Evolutionary conservation across 2,113 vertebrate genomes (phyloP), one percentile per base, ranked within the genome.

Genomic region (Danionella cerebrum): DNA sequence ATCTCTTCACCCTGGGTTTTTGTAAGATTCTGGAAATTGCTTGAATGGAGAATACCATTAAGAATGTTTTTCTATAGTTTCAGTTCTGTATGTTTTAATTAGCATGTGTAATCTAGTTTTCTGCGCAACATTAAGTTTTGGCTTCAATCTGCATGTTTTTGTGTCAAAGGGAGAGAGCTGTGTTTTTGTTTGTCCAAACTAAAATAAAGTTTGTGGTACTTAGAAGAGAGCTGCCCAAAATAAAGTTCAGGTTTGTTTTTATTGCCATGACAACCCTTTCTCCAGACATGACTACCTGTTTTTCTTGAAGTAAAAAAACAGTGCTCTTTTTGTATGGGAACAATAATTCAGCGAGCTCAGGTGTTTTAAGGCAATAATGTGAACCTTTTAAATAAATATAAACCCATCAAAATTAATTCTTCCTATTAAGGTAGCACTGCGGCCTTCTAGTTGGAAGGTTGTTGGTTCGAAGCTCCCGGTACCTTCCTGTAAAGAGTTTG

Each of bases 221-320:
- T 58, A 33, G 53, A n/a, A 48, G 14, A 36, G 6, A 8, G 3
- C 16, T 33, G 33, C 12, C n/a, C 25, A 21, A 13, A 22, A 33
- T 21, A 36, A 70, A 66, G 45, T 70, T 67, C 21, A 54, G 44
- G 13, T 70, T 66, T 70, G 50, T 55, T 70, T 36, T 44, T 21
- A 63, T 55, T 63, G 48, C 33, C 36, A n/a, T 71, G 58, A 48
- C 22, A 71, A 62, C 48, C 35, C 31, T 71, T 52, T 65, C 45
- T 70, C 41, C 63, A 62, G 73, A 71, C 73, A 71, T 71, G 63
- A 70, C 31, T 6, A 6, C n/a, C 29, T 47, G 55, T 63, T 67
- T 47, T 44, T 51, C 29, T 5, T 42, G 16, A 48, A 53, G 35
- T 42, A 36, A 29, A 69, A 5, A 58, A 55, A 59, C 42, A 58